phyloP scores from a whole-genome alignment of 2,113 vertebrate species.

The Stegastes partitus region DNA sequence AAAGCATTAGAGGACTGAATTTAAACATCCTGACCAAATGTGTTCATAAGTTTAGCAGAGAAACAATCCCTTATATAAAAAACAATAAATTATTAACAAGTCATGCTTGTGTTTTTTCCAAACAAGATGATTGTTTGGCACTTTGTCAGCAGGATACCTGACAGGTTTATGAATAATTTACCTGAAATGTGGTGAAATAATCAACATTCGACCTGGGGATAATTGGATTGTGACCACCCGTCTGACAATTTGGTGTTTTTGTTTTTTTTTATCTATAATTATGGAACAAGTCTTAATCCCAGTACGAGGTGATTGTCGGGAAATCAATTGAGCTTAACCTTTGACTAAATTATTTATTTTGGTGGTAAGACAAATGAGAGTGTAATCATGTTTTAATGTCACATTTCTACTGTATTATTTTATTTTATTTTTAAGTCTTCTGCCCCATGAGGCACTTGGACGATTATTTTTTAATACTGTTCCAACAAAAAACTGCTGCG shows the following conservation, averaged over 20 bases:
- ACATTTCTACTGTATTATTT: too few species aligned
- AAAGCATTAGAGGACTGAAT: not conserved
- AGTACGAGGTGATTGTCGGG: not conserved
- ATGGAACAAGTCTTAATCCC: not conserved
- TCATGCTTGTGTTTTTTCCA: not conserved
- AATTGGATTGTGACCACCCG: not conserved
- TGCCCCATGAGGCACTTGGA: too few species aligned
- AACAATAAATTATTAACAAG: not conserved
- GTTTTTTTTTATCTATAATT: not conserved
- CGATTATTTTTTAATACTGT: too few species aligned
- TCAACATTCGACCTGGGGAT: not conserved
- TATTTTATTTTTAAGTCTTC: too few species aligned
- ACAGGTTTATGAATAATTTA: too few species aligned
- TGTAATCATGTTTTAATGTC: too few species aligned
- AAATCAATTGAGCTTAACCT: constrained; percentile 5
- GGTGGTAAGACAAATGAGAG: too few species aligned
- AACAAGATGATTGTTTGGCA: too few species aligned
- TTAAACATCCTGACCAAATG: constrained; percentile 5
- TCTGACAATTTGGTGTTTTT: constrained; percentile 19
- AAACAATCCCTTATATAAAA: not conserved
- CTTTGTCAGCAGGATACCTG: too few species aligned
- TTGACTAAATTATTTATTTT: not conserved
- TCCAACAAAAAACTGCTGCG: too few species aligned
- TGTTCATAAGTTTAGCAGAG: not conserved
- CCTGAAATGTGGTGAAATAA: too few species aligned